Evolutionary conservation across 2,113 vertebrate species (phyloP).

Genomic region (Dipodomys spectabilis): DNA sequence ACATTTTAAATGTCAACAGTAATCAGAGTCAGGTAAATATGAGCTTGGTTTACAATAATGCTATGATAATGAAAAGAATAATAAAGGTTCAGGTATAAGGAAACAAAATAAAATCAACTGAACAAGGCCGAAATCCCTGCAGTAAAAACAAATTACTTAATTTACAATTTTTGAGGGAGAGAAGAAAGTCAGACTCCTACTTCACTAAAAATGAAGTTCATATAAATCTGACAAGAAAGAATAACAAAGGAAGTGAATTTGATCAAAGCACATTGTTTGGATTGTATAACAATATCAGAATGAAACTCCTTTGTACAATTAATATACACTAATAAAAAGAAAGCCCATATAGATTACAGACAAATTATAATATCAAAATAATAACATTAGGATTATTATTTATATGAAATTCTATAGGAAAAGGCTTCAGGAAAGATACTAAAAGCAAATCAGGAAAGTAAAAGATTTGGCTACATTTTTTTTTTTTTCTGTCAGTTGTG

Average conservation of each 20-base stretch:
- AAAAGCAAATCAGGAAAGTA: slow-evolving; percentile 43
- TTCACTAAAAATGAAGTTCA: not conserved
- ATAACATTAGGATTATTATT: slow-evolving; percentile 1
- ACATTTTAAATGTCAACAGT: not conserved
- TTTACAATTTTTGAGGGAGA: not conserved
- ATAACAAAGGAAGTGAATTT: too few species aligned
- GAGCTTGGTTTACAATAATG: slow-evolving; percentile 48
- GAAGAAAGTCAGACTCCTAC: not conserved
- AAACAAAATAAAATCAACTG: not conserved
- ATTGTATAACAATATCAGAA: too few species aligned
- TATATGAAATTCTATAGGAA: not conserved
- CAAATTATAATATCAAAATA: slow-evolving; percentile 36
- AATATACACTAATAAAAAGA: too few species aligned
- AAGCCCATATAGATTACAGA: not conserved
- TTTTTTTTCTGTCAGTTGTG: not conserved
- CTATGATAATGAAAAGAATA: slow-evolving; percentile 15
- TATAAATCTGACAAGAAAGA: too few species aligned
- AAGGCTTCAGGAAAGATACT: slow-evolving; percentile 37
- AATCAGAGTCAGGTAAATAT: not conserved
- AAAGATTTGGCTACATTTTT: slow-evolving; percentile 10
- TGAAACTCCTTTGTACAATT: too few species aligned
- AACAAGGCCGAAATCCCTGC: slow-evolving; percentile 33
- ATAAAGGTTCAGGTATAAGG: slow-evolving; percentile 16
- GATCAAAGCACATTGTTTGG: too few species aligned
- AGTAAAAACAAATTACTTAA: slow-evolving; percentile 52